phyloP scores from a whole-genome alignment of 64 coral and sea anemone species.

The Stichodactyla helianthus region DNA sequence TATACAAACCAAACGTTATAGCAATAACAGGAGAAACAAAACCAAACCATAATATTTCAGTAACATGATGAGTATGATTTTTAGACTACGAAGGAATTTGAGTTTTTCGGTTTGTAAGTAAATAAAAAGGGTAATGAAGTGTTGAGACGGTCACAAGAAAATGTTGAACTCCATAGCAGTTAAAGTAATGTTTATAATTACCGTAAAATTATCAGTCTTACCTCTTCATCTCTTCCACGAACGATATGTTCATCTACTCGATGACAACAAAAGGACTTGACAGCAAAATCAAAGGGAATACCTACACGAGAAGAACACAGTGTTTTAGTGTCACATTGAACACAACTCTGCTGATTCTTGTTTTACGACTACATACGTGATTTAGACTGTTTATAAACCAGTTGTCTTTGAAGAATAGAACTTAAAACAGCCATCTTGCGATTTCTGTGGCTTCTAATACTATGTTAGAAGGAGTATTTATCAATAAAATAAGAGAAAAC shows the following conservation, averaged over 20 bases:
- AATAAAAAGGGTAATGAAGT: no score
- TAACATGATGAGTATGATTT: no score
- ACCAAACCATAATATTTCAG: no score
- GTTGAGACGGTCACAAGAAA: background rate
- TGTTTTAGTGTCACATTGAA: background rate
- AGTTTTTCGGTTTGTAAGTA: no score
- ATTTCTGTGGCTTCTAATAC: background rate
- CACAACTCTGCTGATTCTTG: background rate
- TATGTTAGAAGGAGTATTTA: background rate
- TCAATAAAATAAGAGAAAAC: background rate
- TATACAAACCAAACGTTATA: no score
- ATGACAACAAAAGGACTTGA: conserved; percentile 34
- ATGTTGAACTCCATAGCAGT: no score
- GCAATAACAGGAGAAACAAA: no score
- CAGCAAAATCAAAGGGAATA: conserved; percentile 37
- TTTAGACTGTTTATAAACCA: background rate
- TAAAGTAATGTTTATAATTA: no score
- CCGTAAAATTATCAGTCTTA: background rate
- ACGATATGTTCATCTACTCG: conserved; percentile 51
- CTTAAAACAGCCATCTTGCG: conserved; percentile 37
- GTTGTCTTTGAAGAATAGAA: conserved; percentile 39
- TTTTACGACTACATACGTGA: background rate
- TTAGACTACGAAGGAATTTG: no score
- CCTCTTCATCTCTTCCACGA: conserved; percentile 37
- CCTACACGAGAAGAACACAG: background rate